Percentiles rank a stretch among this genome's conserved stretches.
These are phyloP conservation scores for Sminthurinus aureus DNA, from an alignment of 2,888 invertebrate genomes.

Conservation along the genomic window DNA sequence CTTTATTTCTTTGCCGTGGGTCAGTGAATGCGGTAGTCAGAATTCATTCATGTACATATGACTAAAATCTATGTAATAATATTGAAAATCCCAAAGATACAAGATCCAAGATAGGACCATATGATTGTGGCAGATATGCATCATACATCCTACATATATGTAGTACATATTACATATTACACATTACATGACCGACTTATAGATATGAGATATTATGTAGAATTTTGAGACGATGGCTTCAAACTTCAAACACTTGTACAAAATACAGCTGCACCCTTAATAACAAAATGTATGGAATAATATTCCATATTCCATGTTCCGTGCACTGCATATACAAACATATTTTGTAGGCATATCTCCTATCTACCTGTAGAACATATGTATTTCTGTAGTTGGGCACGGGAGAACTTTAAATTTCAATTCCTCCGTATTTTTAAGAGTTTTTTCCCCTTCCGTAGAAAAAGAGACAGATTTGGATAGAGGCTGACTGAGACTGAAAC, in stretches of 20 bases:
- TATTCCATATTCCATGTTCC: no score
- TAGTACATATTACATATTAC: neutral
- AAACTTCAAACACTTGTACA: neutral
- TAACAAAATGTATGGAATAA: neutral
- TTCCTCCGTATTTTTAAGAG: neutral
- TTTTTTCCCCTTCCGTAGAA: neutral
- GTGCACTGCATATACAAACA: no score
- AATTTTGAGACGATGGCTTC: neutral
- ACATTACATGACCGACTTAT: neutral
- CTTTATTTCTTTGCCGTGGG: conserved; percentile 15
- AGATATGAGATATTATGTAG: neutral
- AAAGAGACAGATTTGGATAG: no score
- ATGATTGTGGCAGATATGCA: no score
- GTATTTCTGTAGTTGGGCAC: no score
- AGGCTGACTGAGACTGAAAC: no score
- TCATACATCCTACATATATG: neutral
- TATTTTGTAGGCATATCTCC: no score
- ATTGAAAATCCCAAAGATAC: neutral
- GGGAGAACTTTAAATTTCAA: neutral
- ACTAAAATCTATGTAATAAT: no score
- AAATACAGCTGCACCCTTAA: neutral
- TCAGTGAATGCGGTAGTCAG: conserved; percentile 20
- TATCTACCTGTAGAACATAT: no score
- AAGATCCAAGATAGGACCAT: no score
- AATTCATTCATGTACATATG: neutral